These are phyloP conservation scores for Lepidurus couesii DNA, from an alignment of 1,140 invertebrate genomes.

Conservation along the genomic window DNA sequence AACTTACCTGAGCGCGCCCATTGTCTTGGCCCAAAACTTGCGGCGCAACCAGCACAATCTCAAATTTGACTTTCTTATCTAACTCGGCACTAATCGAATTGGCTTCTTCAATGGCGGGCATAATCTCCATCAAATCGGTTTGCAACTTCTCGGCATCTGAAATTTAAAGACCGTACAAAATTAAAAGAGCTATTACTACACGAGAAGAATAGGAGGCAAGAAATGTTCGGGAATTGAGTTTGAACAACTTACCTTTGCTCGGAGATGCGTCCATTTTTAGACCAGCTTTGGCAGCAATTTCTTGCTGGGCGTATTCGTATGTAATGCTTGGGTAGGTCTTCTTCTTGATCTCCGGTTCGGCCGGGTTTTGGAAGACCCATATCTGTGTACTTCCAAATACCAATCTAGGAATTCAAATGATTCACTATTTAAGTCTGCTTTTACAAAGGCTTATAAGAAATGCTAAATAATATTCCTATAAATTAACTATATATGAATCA, in stretches of 20 bases:
- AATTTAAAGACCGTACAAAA: conserved; percentile 28
- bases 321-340: conserved; percentile 47
- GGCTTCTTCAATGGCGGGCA: conserved; percentile 55
- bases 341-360: conserved; percentile 44
- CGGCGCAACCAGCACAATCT: conserved; percentile 54
- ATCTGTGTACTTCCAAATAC: conserved; percentile 56
- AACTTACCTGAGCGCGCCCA: conserved; percentile 48
- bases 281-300: conserved; percentile 55
- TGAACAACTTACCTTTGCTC: conserved; percentile 23
- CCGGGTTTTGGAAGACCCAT: conserved; percentile 52
- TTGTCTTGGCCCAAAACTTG: conserved; percentile 50
- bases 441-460: too few species aligned
- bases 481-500: too few species aligned
- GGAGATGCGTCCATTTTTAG: conserved; percentile 43
- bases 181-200: neutral
- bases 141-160: conserved; percentile 51
- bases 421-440: too few species aligned
- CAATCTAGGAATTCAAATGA: conserved; percentile 43
- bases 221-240: neutral
- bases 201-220: too few species aligned
- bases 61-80: conserved; percentile 54
- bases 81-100: conserved; percentile 57
- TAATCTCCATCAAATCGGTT: conserved; percentile 53
- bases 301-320: conserved; percentile 55
- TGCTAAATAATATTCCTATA: too few species aligned